These are phyloP conservation scores for Anguilla marmorata DNA, from an alignment of 2,797 vertebrate genomes.

Conservation along the genomic window DNA sequence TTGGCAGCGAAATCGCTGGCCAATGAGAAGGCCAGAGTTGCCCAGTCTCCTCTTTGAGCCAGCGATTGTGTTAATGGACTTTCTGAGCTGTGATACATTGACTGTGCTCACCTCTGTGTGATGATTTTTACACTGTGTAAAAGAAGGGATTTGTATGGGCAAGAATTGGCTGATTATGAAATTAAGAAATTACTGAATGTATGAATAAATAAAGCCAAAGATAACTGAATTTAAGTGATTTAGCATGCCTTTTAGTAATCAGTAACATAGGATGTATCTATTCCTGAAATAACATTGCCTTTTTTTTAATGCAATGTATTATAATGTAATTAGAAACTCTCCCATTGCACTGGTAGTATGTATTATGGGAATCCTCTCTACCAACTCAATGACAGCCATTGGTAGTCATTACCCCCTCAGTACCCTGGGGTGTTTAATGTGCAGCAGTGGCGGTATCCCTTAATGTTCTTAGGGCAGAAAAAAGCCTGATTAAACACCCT, in stretches of 20 bases:
- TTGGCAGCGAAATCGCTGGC: conserved; percentile 7
- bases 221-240: neutral
- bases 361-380: neutral
- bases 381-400: neutral
- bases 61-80: conserved; percentile 58
- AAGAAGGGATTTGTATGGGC: conserved; percentile 59
- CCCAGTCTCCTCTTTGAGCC: conserved; percentile 24
- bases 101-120: conserved; percentile 54
- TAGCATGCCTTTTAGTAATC: neutral
- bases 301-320: neutral
- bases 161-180: conserved; percentile 40
- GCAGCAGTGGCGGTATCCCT: neutral
- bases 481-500: neutral
- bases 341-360: neutral
- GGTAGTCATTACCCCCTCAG: neutral
- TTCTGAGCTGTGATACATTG: conserved; percentile 51
- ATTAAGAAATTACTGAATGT: conserved; percentile 38
- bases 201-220: conserved; percentile 29
- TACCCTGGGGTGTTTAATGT: neutral
- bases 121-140: conserved; percentile 55
- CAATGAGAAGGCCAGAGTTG: conserved; percentile 31
- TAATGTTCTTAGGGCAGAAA: neutral
- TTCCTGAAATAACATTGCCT: neutral
- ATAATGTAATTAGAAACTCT: neutral
- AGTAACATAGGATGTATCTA: neutral